Percentiles rank a stretch among this genome's conserved stretches.
Evolutionary conservation across 2,888 invertebrate genomes (phyloP).

Genomic region (Notodromas monacha): DNA sequence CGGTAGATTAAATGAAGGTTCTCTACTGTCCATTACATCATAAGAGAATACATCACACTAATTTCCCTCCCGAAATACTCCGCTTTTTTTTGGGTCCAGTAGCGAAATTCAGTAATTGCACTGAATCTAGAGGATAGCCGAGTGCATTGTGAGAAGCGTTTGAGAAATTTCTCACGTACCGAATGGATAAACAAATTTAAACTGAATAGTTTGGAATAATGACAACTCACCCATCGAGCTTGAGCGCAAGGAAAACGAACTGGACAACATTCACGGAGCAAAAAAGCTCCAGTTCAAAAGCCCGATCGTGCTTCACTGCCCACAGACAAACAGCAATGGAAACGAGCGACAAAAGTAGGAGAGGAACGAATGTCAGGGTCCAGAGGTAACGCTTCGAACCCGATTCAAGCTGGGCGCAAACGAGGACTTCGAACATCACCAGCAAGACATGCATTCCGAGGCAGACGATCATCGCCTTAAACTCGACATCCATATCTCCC

Average conservation of each 20-base stretch:
- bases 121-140: too few relatives aligned
- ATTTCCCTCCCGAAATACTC: too few relatives aligned
- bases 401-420: slow-evolving; percentile 74
- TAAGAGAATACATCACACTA: too few relatives aligned
- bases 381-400: slow-evolving; percentile 46
- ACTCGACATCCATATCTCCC: slow-evolving; percentile 82
- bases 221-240: slow-evolving; percentile 55
- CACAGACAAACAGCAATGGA: slow-evolving; percentile 89
- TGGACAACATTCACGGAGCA: slow-evolving; percentile 89
- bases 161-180: too few relatives aligned
- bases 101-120: too few relatives aligned
- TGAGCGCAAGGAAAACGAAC: slow-evolving; percentile 77
- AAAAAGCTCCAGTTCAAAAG: slow-evolving; percentile 84
- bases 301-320: slow-evolving; percentile 90
- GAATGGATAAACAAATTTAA: too few relatives aligned
- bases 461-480: slow-evolving; percentile 89
- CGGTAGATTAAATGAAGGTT: too few relatives aligned
- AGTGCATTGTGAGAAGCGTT: too few relatives aligned
- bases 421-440: slow-evolving; percentile 77
- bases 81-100: too few relatives aligned
- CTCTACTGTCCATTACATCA: too few relatives aligned
- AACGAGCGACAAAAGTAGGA: slow-evolving; percentile 80
- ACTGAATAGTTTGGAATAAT: too few relatives aligned
- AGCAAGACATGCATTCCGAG: slow-evolving; percentile 71
- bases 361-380: slow-evolving; percentile 73